These are phyloP conservation scores for Drosophila melanica DNA, from an alignment of 1,140 invertebrate genomes.

Conservation along the genomic window DNA sequence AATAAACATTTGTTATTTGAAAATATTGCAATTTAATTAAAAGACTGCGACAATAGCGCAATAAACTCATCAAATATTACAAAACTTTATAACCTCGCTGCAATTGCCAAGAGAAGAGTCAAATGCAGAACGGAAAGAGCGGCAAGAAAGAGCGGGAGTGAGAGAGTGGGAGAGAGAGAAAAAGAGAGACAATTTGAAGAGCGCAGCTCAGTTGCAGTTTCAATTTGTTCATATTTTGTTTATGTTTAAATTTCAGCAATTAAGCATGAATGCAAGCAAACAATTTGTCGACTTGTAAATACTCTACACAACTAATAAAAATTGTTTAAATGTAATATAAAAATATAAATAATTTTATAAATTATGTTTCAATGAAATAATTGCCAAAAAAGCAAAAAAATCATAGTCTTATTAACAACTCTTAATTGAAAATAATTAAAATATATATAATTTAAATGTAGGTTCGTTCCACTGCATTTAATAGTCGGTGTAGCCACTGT, in stretches of 20 bases:
- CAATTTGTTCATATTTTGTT: conserved; percentile 43
- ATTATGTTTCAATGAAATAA: no score
- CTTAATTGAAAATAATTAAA: no score
- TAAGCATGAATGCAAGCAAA: conserved; percentile 11
- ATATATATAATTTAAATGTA: not conserved
- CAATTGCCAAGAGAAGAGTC: conserved; percentile 36
- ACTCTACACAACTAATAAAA: no score
- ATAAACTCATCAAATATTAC: conserved; percentile 60
- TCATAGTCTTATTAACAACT: no score
- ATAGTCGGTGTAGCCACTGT: not conserved
- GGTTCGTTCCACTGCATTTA: not conserved
- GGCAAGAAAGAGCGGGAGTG: not conserved
- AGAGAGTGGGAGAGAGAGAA: not conserved
- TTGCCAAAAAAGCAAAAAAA: no score
- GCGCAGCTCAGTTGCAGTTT: conserved; percentile 43
- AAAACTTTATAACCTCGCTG: conserved; percentile 64
- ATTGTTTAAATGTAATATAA: no score
- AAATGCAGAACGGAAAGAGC: not conserved
- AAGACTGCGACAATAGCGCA: conserved; percentile 38
- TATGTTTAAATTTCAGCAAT: conserved; percentile 47
- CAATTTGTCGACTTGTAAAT: not conserved
- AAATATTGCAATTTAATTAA: conserved; percentile 31
- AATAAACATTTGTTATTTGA: conserved; percentile 8
- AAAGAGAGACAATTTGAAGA: conserved; percentile 1
- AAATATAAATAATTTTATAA: no score